Evolutionary conservation across 30 jellyfish, hydroid and myxozoan species (phyloP).

Genomic region (Turritopsis dohrnii): DNA sequence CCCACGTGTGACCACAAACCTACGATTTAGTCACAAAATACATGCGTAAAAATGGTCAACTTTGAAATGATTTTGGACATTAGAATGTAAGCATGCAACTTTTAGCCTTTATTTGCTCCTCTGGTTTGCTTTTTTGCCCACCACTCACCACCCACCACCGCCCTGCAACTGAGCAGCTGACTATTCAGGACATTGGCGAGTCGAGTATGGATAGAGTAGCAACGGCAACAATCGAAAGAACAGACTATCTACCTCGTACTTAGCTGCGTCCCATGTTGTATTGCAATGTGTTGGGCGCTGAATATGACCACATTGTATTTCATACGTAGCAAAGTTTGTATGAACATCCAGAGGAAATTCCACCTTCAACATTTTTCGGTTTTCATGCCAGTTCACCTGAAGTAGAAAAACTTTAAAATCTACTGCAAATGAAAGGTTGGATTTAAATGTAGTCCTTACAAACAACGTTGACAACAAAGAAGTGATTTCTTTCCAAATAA

Average conservation of each 20-base stretch:
- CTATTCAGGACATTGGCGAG: too few species aligned
- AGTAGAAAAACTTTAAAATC: background rate
- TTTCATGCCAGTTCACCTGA: conserved; percentile 81
- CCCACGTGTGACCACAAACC: conserved; percentile 98
- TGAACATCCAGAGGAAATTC: conserved; percentile 66
- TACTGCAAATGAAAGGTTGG: background rate
- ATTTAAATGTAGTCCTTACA: background rate
- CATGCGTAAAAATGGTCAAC: background rate
- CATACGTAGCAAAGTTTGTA: conserved; percentile 53
- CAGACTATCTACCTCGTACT: conserved; percentile 48
- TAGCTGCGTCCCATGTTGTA: conserved; percentile 91
- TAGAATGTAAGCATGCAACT: too few species aligned
- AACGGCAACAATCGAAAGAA: background rate
- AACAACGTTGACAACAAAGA: background rate
- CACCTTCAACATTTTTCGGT: conserved; percentile 61
- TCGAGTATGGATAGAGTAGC: background rate
- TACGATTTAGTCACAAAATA: background rate
- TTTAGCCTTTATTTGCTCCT: too few species aligned
- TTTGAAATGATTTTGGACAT: too few species aligned
- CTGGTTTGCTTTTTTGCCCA: too few species aligned
- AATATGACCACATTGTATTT: conserved; percentile 74
- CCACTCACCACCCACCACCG: too few species aligned
- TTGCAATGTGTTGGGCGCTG: conserved; percentile 69
- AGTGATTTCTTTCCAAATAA: background rate
- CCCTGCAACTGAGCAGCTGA: too few species aligned